These are phyloP conservation scores for Anthopleura sola DNA, from an alignment of 64 coral and sea anemone species.

Conservation along the genomic window DNA sequence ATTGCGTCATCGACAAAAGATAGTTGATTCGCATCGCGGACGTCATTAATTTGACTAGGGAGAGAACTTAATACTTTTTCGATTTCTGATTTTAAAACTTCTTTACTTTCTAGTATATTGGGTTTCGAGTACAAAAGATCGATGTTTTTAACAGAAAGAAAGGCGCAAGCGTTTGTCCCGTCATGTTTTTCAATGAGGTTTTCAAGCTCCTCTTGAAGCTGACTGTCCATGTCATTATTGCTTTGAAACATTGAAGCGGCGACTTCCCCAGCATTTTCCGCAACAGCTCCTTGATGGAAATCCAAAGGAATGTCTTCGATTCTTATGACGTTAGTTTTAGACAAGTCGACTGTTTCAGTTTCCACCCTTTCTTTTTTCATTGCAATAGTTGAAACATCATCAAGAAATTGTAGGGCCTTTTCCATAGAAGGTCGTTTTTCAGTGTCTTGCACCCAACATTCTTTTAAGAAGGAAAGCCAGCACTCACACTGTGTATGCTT, in stretches of 20 bases:
- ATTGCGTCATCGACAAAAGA: not conserved
- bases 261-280: constrained; percentile 17
- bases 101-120: not conserved
- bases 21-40: not conserved
- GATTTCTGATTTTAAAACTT: not conserved
- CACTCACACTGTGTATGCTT: not conserved
- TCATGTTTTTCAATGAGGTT: not conserved
- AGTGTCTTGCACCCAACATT: constrained; percentile 20
- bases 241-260: not conserved
- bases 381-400: not conserved
- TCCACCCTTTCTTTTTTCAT: not conserved
- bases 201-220: not conserved
- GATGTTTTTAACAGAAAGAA: not conserved
- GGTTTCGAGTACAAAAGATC: not conserved
- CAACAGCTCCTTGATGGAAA: constrained; percentile 32
- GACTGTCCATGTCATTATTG: not conserved
- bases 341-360: not conserved
- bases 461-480: constrained; percentile 9
- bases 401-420: not conserved
- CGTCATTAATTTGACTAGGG: not conserved
- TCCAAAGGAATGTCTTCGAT: constrained; percentile 15
- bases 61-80: not conserved
- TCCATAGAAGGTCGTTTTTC: not conserved
- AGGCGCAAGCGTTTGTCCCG: constrained; percentile 13
- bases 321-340: not conserved